Base-by-base conservation (phyloP, 2,888 invertebrate genomes). In the Sinopyrophorus schimmeli region DNA sequence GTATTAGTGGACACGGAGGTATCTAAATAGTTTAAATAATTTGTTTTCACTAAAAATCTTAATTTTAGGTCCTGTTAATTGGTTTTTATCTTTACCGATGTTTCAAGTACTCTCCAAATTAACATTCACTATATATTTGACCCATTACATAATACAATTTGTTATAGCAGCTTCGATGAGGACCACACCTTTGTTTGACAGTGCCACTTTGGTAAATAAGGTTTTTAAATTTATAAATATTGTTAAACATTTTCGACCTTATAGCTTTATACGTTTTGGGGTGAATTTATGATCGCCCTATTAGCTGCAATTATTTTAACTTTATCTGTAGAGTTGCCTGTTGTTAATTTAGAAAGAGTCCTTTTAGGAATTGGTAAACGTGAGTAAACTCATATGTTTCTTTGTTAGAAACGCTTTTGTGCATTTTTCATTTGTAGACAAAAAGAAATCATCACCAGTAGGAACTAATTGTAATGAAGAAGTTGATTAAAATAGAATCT, bases 1-100 rank as follows among this genome's bases (percentile, higher is more conserved):
- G 35, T 14, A 11, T 11, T 5, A 21, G n/a, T 11, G 35, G 21
- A 6, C 11, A 20, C 9, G 35, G 35, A 23, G 35, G 35, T 35
- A 35, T 10, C 2, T 12, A 2, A 9, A 11, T 4, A 34, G 4
- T 9, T 18, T 18, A 5, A 5, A 18, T 18, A 4, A 18, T 18
- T 5, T 5, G 9, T 2, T 2, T 9, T 3, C 9, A 21, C n/a
- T 9, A 2, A 21, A 21, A 21, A 5, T 21, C 9, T 2, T n/a
- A 21, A 21, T 42, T 42, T 42, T 18, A 42, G 42, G 42, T n/a
- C 32, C 32, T 7, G 15, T 42, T 3, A 34, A 42, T 6, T 26
- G 24, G 32, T 34, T 42, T 10, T 27, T 42, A 10, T 42, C 42
- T 0, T n/a, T 34, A 24, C 17, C 32, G 1, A 5, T 42, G 7